Conservation (phyloP, 2,888 invertebrate genomes). For the Andrena chrysosceles region DNA sequence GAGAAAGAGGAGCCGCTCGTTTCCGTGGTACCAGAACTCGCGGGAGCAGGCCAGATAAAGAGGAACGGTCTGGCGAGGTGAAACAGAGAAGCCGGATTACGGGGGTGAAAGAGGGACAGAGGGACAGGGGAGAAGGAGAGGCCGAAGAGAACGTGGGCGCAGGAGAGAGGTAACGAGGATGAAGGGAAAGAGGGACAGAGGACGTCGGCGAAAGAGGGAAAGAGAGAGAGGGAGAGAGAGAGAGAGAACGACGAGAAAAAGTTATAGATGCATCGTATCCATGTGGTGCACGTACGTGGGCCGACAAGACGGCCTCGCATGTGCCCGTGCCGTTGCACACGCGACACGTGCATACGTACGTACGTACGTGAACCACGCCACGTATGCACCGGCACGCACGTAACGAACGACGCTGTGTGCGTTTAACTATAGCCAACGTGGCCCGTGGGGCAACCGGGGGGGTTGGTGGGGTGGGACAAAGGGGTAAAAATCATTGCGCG, state of each 20-base stretch:
- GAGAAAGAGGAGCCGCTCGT: constrained; percentile 77
- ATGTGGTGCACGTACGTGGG: constrained; percentile 59
- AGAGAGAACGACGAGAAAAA: constrained; percentile 63
- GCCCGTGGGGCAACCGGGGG: constrained; percentile 80
- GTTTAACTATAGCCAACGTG: constrained; percentile 76
- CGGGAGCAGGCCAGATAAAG: constrained; percentile 62
- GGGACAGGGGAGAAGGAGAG: constrained; percentile 26
- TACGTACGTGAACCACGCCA: constrained; percentile 34
- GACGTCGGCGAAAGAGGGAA: constrained; percentile 66
- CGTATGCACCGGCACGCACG: constrained; percentile 67
- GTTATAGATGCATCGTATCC: constrained; percentile 70
- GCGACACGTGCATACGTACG: constrained; percentile 51
- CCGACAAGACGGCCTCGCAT: constrained; percentile 54
- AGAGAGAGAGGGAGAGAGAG: no score
- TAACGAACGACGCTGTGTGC: constrained; percentile 60
- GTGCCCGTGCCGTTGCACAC: constrained; percentile 66
- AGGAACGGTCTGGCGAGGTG: constrained; percentile 38
- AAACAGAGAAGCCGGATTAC: constrained; percentile 49
- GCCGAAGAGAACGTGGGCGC: constrained; percentile 54
- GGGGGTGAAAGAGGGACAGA: constrained; percentile 48
- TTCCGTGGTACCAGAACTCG: constrained; percentile 74
- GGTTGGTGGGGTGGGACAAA: constrained; percentile 79
- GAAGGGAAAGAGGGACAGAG: constrained; percentile 64
- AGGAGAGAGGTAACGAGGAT: constrained; percentile 65
- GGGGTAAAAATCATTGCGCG: constrained; percentile 85